These are phyloP conservation scores for Spinus pinus DNA, from an alignment of 2,797 vertebrate species.

Conservation along the genomic window DNA sequence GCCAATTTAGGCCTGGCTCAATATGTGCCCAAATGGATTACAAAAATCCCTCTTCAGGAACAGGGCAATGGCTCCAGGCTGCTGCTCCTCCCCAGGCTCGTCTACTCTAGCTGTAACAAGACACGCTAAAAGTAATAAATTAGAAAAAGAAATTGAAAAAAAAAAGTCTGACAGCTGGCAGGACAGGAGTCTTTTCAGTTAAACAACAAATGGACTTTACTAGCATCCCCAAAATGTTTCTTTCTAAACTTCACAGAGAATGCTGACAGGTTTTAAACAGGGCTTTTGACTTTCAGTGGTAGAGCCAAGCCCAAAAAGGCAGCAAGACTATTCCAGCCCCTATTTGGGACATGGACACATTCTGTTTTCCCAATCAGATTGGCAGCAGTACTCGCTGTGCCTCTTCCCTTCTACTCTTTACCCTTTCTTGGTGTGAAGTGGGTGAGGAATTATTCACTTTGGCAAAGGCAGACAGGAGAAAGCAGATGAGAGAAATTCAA, in stretches of 20 bases:
- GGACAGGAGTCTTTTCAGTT: background rate
- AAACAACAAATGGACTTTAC: background rate
- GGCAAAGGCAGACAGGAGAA: conserved; percentile 17
- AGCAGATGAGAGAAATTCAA: conserved; percentile 29
- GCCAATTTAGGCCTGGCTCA: background rate
- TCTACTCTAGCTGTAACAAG: background rate
- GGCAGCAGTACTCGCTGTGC: background rate
- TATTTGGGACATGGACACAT: conserved; percentile 45
- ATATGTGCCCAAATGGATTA: accelerated
- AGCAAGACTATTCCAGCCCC: conserved; percentile 42
- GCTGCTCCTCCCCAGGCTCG: background rate
- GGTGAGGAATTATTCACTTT: conserved; percentile 4
- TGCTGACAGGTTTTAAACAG: conserved; percentile 20
- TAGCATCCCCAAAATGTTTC: background rate
- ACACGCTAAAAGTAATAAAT: background rate
- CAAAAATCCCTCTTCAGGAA: background rate
- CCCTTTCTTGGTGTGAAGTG: conserved; percentile 61
- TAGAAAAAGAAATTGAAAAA: too few relatives aligned
- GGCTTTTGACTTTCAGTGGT: background rate
- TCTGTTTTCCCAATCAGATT: conserved; percentile 54
- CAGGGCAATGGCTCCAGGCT: background rate
- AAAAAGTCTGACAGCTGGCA: background rate
- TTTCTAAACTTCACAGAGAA: background rate
- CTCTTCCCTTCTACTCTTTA: conserved; percentile 45
- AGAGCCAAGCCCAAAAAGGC: conserved; percentile 51